Percentiles rank a stretch among this genome's conserved stretches.
These are phyloP conservation scores for Himalopsyche phryganea DNA, from an alignment of 1,140 invertebrate species.

Conservation along the genomic window DNA sequence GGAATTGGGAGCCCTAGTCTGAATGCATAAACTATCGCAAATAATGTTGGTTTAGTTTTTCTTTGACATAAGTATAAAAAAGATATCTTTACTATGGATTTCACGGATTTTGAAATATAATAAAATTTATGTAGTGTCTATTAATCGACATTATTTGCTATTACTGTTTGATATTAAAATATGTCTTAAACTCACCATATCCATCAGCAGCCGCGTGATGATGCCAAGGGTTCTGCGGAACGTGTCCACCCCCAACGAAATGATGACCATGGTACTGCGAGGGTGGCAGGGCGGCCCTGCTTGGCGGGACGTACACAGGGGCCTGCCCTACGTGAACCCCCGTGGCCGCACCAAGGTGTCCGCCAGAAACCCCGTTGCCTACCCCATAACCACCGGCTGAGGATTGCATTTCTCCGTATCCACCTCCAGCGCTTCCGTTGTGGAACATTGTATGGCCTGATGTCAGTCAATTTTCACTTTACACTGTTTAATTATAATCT, in stretches of 20 bases:
- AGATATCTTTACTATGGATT: too few relatives aligned
- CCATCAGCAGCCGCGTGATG: slow-evolving; percentile 32
- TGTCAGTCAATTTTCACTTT: too few relatives aligned
- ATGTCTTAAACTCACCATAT: slow-evolving; percentile 28
- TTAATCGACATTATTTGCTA: too few relatives aligned
- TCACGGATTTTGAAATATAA: too few relatives aligned
- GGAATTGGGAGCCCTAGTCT: too few relatives aligned
- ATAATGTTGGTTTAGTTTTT: too few relatives aligned
- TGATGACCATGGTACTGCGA: slow-evolving; percentile 31
- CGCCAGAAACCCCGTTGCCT: slow-evolving; percentile 40
- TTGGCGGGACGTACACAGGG: slow-evolving; percentile 45
- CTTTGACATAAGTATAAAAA: too few relatives aligned
- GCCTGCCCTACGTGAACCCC: slow-evolving; percentile 36
- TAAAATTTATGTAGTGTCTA: too few relatives aligned
- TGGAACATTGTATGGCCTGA: slow-evolving; percentile 23
- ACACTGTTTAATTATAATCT: too few relatives aligned
- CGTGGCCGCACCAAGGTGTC: slow-evolving; percentile 37
- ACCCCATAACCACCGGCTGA: slow-evolving; percentile 39
- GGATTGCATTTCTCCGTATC: slow-evolving; percentile 31
- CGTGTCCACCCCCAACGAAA: slow-evolving; percentile 28
- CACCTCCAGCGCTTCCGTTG: slow-evolving; percentile 36
- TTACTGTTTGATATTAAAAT: too few relatives aligned
- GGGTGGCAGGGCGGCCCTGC: slow-evolving; percentile 41
- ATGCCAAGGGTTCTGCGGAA: slow-evolving; percentile 35
- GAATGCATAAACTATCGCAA: too few relatives aligned